Percentiles rank a stretch among this genome's conserved stretches.
Evolutionary conservation across 2,797 vertebrate genomes (phyloP).

Genomic region (Buphagus erythrorhynchus): DNA sequence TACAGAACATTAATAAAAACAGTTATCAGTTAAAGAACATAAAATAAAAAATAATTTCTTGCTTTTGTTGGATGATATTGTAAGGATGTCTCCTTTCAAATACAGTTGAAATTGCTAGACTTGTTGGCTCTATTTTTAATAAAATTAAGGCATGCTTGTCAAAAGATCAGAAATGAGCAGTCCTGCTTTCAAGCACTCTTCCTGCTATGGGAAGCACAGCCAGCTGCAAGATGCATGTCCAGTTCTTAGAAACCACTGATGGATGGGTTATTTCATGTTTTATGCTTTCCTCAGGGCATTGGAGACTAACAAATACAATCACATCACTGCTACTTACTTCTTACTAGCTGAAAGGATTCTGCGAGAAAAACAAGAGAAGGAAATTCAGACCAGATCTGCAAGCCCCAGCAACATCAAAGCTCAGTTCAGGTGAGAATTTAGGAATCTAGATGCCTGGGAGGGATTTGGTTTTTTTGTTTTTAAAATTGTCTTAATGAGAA

Average conservation of each 20-base stretch:
- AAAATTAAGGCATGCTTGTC: not conserved
- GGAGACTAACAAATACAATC: conserved; percentile 99
- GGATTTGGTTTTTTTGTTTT: not conserved
- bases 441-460: not conserved
- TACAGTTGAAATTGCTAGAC: not conserved
- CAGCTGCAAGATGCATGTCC: not conserved
- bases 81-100: not conserved
- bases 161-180: not conserved
- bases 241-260: not conserved
- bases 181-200: not conserved
- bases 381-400: conserved; percentile 92
- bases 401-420: conserved; percentile 98
- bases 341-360: conserved; percentile 95
- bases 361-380: conserved; percentile 96
- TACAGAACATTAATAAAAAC: not conserved
- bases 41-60: not conserved
- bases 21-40: not conserved
- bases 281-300: conserved; percentile 83
- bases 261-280: not conserved
- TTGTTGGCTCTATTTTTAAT: not conserved
- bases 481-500: not conserved
- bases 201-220: not conserved
- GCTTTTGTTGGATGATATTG: not conserved
- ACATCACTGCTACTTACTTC: conserved; percentile 99
- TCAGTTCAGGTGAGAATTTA: conserved; percentile 90